These are phyloP conservation scores for Orthonyx spaldingii DNA, from an alignment of 2,113 vertebrate species.

Conservation along the genomic window DNA sequence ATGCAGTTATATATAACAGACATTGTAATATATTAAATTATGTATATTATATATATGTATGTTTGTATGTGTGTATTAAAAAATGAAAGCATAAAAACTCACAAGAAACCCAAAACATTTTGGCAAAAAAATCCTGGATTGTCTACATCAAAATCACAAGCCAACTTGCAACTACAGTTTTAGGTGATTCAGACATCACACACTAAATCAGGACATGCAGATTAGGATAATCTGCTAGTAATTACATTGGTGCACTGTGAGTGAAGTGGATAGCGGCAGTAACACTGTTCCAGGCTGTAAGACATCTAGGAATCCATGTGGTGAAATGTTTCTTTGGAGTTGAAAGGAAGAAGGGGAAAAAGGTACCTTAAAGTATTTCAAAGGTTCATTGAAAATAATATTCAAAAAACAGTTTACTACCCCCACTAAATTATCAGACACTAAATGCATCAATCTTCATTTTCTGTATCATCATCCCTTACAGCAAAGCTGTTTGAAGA, in stretches of 20 bases:
- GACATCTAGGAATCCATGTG: neutral
- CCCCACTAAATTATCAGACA: neutral
- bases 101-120: neutral
- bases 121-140: neutral
- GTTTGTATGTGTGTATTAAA: neutral
- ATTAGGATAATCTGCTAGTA: neutral
- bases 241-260: neutral
- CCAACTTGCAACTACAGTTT: neutral
- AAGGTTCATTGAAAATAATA: neutral
- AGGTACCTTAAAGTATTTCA: neutral
- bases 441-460: neutral
- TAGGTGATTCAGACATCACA: neutral
- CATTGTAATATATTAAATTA: neutral
- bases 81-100: neutral
- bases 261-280: neutral
- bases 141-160: neutral
- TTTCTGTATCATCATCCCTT: neutral
- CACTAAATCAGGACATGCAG: neutral
- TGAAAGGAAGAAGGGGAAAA: neutral
- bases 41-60: too few relatives aligned
- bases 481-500: neutral
- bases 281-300: neutral
- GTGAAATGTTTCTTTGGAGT: neutral
- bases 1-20: neutral
- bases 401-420: neutral